Percentiles rank a stretch among this genome's conserved stretches.
These are phyloP conservation scores for Eumacrocentrus americanus DNA, from an alignment of 2,888 invertebrate genomes.

Conservation along the genomic window DNA sequence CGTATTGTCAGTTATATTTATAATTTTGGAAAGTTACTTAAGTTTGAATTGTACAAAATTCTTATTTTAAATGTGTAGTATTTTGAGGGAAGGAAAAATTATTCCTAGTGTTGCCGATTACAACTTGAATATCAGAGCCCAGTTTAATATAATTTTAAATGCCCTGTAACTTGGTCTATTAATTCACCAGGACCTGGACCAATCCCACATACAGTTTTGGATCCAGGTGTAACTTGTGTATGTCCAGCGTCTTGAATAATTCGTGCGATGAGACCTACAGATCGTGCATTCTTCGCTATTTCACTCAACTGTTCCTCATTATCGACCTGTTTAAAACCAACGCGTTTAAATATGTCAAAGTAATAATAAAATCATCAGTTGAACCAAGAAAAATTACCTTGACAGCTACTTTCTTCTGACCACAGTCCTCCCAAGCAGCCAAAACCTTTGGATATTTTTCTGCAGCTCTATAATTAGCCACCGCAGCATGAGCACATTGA, in stretches of 20 bases:
- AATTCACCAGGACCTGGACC: slow-evolving; percentile 85
- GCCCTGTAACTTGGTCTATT: slow-evolving; percentile 84
- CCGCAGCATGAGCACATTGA: slow-evolving; percentile 94
- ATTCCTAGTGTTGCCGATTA: too few species aligned
- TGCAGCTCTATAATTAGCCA: slow-evolving; percentile 81
- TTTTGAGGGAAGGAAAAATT: slow-evolving; percentile 23
- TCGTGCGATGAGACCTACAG: slow-evolving; percentile 73
- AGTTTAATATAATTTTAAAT: slow-evolving; percentile 80
- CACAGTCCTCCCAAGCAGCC: slow-evolving; percentile 70
- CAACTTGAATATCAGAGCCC: slow-evolving; percentile 22
- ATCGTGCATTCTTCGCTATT: slow-evolving; percentile 73
- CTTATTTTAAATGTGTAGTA: slow-evolving; percentile 18
- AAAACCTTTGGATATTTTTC: slow-evolving; percentile 69
- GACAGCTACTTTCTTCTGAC: slow-evolving; percentile 88
- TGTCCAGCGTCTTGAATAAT: slow-evolving; percentile 89
- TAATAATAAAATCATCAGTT: neutral
- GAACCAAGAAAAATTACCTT: slow-evolving; percentile 69
- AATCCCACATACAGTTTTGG: slow-evolving; percentile 87
- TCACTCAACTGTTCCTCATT: slow-evolving; percentile 75
- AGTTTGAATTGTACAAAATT: slow-evolving; percentile 8
- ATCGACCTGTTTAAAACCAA: slow-evolving; percentile 68
- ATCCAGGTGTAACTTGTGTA: slow-evolving; percentile 89
- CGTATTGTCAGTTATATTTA: neutral
- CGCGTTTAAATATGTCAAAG: neutral
- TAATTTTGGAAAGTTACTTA: slow-evolving; percentile 6